These are phyloP conservation scores for Drosophila prostipennis DNA, from an alignment of 2,888 invertebrate genomes.

Conservation along the genomic window DNA sequence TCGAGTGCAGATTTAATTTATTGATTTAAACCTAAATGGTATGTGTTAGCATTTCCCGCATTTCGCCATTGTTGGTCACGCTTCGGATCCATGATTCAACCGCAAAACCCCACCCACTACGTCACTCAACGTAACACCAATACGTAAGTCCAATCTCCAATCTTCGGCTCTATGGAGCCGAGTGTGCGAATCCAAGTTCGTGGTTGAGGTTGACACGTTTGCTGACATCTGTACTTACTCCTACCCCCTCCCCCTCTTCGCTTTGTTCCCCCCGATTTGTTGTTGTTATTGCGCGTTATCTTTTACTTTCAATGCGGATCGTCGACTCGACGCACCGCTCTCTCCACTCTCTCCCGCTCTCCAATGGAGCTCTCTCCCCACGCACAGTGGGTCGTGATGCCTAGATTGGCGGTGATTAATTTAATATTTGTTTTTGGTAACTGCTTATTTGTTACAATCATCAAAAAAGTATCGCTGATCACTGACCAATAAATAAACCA, in stretches of 20 bases:
- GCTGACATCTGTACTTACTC: constrained; percentile 39
- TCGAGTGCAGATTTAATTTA: constrained; percentile 39
- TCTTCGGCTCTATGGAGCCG: constrained; percentile 31
- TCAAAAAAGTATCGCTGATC: too few relatives aligned
- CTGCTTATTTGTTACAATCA: too few relatives aligned
- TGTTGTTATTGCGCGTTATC: constrained; percentile 74
- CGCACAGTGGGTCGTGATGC: constrained; percentile 1
- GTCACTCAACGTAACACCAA: constrained; percentile 52
- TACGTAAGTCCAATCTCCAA: constrained; percentile 19
- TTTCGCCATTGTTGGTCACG: constrained; percentile 56
- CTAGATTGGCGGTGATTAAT: neutral
- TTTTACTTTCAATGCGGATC: constrained; percentile 74
- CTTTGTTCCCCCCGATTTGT: constrained; percentile 24
- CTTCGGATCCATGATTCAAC: constrained; percentile 46
- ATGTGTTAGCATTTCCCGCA: constrained; percentile 19
- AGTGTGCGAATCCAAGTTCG: constrained; percentile 42
- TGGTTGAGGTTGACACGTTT: constrained; percentile 65
- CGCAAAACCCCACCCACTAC: constrained; percentile 57
- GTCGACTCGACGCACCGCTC: constrained; percentile 35
- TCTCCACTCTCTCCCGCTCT: constrained; percentile 34
- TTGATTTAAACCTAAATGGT: constrained; percentile 29
- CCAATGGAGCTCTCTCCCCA: constrained; percentile 4
- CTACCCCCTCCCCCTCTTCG: neutral
- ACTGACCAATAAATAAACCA: too few relatives aligned
- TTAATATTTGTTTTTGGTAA: too few relatives aligned